Percentiles rank a stretch among this genome's conserved stretches.
phyloP scores from a whole-genome alignment of 2,113 vertebrate species.

The Laterallus jamaicensis region DNA sequence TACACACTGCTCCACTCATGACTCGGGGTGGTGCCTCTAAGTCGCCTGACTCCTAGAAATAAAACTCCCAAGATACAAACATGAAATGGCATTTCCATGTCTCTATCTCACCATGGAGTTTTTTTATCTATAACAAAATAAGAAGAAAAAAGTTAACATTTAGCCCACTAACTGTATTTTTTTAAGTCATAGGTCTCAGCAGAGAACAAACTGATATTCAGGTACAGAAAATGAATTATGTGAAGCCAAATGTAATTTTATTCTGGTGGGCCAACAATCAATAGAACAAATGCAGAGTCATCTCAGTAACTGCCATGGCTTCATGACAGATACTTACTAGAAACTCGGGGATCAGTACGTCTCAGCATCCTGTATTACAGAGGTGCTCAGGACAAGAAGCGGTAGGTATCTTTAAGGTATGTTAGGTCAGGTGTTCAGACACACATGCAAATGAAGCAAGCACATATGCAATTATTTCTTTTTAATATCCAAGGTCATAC shows the following conservation, averaged over 20 bases:
- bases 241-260: constrained; percentile 52
- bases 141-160: constrained; percentile 19
- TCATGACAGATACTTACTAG: constrained; percentile 22
- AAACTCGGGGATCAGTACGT: not conserved
- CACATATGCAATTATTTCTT: not conserved
- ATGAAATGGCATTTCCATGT: not conserved
- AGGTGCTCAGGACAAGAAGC: not conserved
- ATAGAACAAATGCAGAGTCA: constrained; percentile 41
- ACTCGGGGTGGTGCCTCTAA: not conserved
- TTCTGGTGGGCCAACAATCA: constrained; percentile 45
- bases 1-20: not conserved
- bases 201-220: constrained; percentile 16
- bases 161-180: not conserved
- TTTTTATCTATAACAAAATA: not conserved
- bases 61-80: not conserved
- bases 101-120: not conserved
- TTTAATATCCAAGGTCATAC: not conserved
- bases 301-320: constrained; percentile 48
- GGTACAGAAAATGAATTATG: constrained; percentile 54
- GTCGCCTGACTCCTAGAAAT: not conserved
- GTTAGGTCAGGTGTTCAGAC: not conserved
- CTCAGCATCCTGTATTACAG: not conserved
- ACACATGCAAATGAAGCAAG: not conserved
- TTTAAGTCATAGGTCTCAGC: constrained; percentile 20
- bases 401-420: not conserved